phyloP scores from a whole-genome alignment of 1,140 invertebrate species.

The Gonatopus flavifemur region DNA sequence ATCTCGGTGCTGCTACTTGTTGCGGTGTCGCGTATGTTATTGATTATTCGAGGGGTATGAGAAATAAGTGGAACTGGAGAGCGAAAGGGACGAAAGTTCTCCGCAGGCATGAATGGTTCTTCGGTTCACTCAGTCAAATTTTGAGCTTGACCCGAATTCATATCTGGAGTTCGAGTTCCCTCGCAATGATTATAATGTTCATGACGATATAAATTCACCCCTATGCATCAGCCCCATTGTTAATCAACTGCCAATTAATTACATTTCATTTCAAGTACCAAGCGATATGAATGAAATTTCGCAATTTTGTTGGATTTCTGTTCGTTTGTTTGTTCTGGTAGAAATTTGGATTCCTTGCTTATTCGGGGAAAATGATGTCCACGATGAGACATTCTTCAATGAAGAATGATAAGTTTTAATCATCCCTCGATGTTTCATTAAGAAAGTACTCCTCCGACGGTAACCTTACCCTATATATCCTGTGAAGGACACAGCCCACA shows the following conservation, averaged over 20 bases:
- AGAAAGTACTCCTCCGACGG: background rate
- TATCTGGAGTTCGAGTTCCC: constrained; percentile 18
- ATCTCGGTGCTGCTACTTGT: constrained; percentile 47
- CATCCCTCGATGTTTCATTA: background rate
- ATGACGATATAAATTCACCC: too few species aligned
- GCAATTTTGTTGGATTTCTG: too few species aligned
- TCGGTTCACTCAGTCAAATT: constrained; percentile 27
- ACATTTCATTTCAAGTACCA: too few species aligned
- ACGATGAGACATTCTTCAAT: background rate
- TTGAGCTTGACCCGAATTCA: constrained; percentile 46
- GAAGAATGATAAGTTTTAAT: constrained; percentile 5
- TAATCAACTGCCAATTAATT: too few species aligned
- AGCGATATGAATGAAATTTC: too few species aligned
- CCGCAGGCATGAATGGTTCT: constrained; percentile 42
- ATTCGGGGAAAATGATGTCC: background rate
- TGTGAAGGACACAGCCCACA: too few species aligned
- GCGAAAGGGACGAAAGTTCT: constrained; percentile 26
- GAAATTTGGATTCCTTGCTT: too few species aligned
- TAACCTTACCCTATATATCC: constrained; percentile 7
- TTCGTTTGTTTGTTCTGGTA: too few species aligned
- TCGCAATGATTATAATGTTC: background rate
- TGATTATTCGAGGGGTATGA: constrained; percentile 32
- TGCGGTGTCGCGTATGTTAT: constrained; percentile 36
- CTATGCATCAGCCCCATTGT: too few species aligned
- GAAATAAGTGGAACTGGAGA: constrained; percentile 4